Conservation (phyloP, 2,888 invertebrate species). For the Phorcus lineatus region DNA sequence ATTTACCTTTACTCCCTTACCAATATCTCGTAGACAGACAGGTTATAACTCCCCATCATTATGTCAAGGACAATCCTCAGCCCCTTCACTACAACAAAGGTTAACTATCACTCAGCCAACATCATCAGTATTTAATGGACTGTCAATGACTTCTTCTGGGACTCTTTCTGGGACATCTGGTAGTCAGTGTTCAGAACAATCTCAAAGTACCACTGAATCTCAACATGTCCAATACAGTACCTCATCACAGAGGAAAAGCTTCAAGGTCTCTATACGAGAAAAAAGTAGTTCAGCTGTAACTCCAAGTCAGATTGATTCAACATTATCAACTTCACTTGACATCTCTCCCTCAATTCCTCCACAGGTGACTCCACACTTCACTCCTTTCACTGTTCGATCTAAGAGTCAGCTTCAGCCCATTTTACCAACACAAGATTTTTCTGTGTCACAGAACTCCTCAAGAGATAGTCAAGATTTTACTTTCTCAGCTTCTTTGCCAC, state of each 20-base stretch:
- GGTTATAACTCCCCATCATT: too few species aligned
- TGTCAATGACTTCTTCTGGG: too few species aligned
- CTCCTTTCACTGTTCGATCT: not conserved
- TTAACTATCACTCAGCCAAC: too few species aligned
- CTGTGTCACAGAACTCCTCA: not conserved
- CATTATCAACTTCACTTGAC: not conserved
- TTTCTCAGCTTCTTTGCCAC: not conserved
- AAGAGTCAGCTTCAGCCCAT: not conserved
- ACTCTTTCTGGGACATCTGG: too few species aligned
- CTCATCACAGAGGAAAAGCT: not conserved
- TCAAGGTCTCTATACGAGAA: not conserved
- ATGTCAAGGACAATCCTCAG: too few species aligned
- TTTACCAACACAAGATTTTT: not conserved
- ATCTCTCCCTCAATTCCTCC: not conserved
- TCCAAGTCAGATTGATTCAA: not conserved
- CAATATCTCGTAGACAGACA: too few species aligned
- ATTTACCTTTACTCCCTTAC: too few species aligned
- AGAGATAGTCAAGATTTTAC: not conserved
- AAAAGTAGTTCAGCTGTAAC: too few species aligned
- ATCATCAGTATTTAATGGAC: too few species aligned
- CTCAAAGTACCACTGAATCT: too few species aligned
- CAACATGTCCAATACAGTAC: not conserved
- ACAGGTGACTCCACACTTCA: not conserved
- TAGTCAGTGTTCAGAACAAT: too few species aligned
- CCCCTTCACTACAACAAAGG: too few species aligned